Conservation (phyloP, 2,888 invertebrate genomes). For the Norana najaformis region DNA sequence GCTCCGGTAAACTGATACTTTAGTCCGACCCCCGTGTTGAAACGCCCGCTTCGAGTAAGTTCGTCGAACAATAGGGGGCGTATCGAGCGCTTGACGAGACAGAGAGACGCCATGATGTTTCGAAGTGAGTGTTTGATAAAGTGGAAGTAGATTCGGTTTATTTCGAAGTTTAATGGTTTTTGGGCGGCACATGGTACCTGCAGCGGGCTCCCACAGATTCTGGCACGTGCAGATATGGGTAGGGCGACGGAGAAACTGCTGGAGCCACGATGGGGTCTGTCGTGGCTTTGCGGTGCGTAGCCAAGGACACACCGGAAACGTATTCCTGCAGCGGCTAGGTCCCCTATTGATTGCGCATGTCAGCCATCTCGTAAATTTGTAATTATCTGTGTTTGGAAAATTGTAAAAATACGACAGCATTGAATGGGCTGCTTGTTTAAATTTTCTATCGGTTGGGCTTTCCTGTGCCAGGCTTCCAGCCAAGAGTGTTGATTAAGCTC, state of each 20-base stretch:
- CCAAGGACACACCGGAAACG: background rate
- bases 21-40: background rate
- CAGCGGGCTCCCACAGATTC: background rate
- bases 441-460: background rate
- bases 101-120: background rate
- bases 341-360: background rate
- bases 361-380: background rate
- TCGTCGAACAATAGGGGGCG: no score
- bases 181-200: background rate
- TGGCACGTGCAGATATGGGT: background rate
- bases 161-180: background rate
- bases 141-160: background rate
- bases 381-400: background rate
- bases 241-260: background rate
- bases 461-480: slow-evolving; percentile 13
- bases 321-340: background rate
- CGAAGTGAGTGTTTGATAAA: background rate
- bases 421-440: background rate
- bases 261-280: no score
- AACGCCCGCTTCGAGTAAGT: background rate
- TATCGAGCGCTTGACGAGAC: no score
- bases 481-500: background rate
- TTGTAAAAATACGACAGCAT: background rate
- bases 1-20: background rate
- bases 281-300: background rate